Percentiles rank a stretch among this genome's conserved stretches.
Evolutionary conservation across 2,797 vertebrate species (phyloP).

Genomic region (Ctenosaura bakeri): DNA sequence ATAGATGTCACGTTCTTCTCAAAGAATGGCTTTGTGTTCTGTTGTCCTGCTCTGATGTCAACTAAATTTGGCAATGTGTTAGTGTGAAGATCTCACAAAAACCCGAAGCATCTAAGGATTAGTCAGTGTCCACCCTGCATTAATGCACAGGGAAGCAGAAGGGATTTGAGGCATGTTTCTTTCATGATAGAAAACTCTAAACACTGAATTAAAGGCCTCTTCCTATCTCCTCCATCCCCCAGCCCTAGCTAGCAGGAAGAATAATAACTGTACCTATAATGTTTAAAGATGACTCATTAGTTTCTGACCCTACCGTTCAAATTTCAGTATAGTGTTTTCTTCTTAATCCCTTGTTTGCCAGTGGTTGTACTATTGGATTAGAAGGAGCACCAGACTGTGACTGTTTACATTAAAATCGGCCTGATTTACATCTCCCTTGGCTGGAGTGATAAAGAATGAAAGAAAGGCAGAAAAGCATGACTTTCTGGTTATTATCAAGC

Average conservation of each 20-base stretch:
- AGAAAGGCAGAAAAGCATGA: neutral
- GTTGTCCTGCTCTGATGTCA: constrained; percentile 67
- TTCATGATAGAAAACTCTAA: constrained; percentile 60
- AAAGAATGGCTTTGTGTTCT: constrained; percentile 76
- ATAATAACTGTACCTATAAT: constrained; percentile 63
- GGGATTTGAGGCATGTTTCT: constrained; percentile 68
- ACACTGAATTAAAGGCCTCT: constrained; percentile 58
- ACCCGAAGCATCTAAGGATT: constrained; percentile 61
- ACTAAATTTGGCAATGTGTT: constrained; percentile 77
- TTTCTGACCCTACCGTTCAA: constrained; percentile 84
- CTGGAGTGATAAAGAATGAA: constrained; percentile 46
- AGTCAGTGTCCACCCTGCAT: constrained; percentile 72
- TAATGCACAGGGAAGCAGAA: constrained; percentile 68
- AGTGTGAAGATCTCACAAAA: constrained; percentile 74
- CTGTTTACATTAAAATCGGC: constrained; percentile 79
- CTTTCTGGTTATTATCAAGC: constrained; percentile 41
- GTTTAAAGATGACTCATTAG: constrained; percentile 85
- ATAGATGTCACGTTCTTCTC: constrained; percentile 73
- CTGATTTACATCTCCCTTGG: constrained; percentile 59
- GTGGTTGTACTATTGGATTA: constrained; percentile 73
- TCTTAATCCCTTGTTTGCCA: constrained; percentile 85
- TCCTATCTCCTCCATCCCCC: no score
- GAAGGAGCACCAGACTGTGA: constrained; percentile 62
- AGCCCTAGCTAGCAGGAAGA: constrained; percentile 43
- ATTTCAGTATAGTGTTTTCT: constrained; percentile 85